Percentiles rank a stretch among this genome's conserved stretches.
phyloP scores from a whole-genome alignment of 1,140 invertebrate species.

The Phortica variegata region DNA sequence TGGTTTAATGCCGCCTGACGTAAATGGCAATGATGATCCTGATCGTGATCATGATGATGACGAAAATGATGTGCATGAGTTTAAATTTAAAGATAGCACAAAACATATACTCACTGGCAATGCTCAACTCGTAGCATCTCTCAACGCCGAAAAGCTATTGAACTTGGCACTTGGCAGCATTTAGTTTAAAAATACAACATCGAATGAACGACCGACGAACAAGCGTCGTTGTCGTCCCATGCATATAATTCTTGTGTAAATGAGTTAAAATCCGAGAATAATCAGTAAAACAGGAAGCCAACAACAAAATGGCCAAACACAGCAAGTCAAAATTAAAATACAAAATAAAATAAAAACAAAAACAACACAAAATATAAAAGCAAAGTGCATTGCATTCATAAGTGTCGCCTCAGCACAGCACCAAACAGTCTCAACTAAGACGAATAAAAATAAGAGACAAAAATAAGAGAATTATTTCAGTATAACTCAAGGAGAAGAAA shows the following conservation, averaged over 20 bases:
- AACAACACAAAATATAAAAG: slow-evolving; percentile 1
- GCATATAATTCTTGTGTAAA: slow-evolving; percentile 19
- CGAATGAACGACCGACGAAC: too few species aligned
- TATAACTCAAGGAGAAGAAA: too few species aligned
- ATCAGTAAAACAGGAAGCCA: too few species aligned
- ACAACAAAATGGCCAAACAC: too few species aligned
- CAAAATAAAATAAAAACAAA: slow-evolving; percentile 12
- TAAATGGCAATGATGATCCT: background rate
- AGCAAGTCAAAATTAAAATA: too few species aligned
- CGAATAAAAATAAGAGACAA: too few species aligned
- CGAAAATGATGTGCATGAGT: slow-evolving; percentile 24
- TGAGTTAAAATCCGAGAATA: too few species aligned
- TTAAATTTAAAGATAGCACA: slow-evolving; percentile 10
- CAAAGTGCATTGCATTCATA: slow-evolving; percentile 26
- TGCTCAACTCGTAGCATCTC: background rate
- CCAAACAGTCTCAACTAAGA: slow-evolving; percentile 6
- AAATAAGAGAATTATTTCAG: too few species aligned
- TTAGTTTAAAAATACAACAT: slow-evolving; percentile 44
- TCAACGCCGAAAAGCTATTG: slow-evolving; percentile 32
- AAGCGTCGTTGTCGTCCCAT: slow-evolving; percentile 8
- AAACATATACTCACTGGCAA: slow-evolving; percentile 35
- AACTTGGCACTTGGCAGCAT: slow-evolving; percentile 44
- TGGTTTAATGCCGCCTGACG: too few species aligned
- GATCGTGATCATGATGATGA: slow-evolving; percentile 29
- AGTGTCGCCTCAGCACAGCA: slow-evolving; percentile 25